These are phyloP conservation scores for Myodes glareolus DNA, from an alignment of 2,113 vertebrate species.

Conservation along the genomic window DNA sequence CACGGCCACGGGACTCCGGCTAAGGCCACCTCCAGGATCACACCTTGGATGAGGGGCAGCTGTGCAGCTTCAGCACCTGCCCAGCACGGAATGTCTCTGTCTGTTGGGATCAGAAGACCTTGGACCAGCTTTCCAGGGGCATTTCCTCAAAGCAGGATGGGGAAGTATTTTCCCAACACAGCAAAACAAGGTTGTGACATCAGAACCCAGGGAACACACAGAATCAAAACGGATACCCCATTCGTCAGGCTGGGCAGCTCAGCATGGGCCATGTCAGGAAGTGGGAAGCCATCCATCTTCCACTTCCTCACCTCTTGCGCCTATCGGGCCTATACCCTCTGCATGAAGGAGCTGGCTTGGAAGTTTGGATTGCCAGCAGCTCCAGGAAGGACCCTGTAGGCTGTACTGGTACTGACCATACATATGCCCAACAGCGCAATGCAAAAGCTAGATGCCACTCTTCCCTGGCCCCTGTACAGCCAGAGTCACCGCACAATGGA, in stretches of 20 bases:
- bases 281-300: fast-evolving
- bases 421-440: fast-evolving
- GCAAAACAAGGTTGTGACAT: too few species aligned
- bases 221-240: fast-evolving
- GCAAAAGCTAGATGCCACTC: fast-evolving
- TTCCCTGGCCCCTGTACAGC: not conserved
- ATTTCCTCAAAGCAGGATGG: fast-evolving
- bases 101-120: fast-evolving
- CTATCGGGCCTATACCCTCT: too few species aligned
- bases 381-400: too few species aligned
- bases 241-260: fast-evolving
- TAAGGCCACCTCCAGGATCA: not conserved
- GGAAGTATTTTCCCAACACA: not conserved
- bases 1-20: not conserved
- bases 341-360: too few species aligned
- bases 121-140: too few species aligned
- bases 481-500: not conserved
- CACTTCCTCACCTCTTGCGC: fast-evolving
- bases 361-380: not conserved
- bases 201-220: fast-evolving
- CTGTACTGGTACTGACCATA: not conserved
- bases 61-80: not conserved
- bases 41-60: not conserved
- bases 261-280: fast-evolving
- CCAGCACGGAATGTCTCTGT: not conserved